phyloP scores from a whole-genome alignment of 2,797 vertebrate species.

The Meriones psammophilus region DNA sequence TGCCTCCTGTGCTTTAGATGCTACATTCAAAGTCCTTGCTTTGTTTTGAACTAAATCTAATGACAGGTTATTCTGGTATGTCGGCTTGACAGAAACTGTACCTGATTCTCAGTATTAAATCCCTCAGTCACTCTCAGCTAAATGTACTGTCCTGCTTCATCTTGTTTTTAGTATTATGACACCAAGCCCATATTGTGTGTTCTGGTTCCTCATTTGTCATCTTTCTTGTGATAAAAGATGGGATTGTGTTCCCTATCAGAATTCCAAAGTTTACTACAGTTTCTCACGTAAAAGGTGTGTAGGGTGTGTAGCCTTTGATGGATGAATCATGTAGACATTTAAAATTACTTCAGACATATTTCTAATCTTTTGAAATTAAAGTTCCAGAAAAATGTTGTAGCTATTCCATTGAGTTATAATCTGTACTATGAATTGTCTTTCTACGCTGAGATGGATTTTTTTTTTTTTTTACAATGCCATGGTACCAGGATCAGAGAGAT shows the following conservation, averaged over 20 bases:
- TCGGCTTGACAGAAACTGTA: not conserved
- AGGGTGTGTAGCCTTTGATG: not conserved
- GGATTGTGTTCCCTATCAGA: not conserved
- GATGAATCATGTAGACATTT: not conserved
- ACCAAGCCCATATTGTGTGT: not conserved
- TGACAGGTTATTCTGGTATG: not conserved
- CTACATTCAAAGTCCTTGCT: not conserved
- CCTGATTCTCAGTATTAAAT: not conserved
- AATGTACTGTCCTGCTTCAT: not conserved
- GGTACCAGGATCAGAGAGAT: not conserved
- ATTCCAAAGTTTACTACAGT: not conserved
- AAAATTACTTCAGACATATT: conserved; percentile 13
- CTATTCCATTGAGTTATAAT: not conserved
- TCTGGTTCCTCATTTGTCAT: not conserved
- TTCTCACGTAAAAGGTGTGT: not conserved
- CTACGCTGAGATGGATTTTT: not conserved
- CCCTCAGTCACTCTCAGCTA: not conserved
- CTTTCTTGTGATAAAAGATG: not conserved
- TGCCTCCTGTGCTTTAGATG: not conserved
- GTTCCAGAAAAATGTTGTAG: not conserved
- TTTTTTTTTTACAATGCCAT: not conserved
- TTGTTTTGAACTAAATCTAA: not conserved
- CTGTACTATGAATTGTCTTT: not conserved
- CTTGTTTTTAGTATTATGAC: not conserved
- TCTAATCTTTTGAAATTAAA: not conserved